Percentiles rank a stretch among this genome's conserved stretches.
phyloP scores from a whole-genome alignment of 2,113 vertebrate species.

The Lipophrys pholis region DNA sequence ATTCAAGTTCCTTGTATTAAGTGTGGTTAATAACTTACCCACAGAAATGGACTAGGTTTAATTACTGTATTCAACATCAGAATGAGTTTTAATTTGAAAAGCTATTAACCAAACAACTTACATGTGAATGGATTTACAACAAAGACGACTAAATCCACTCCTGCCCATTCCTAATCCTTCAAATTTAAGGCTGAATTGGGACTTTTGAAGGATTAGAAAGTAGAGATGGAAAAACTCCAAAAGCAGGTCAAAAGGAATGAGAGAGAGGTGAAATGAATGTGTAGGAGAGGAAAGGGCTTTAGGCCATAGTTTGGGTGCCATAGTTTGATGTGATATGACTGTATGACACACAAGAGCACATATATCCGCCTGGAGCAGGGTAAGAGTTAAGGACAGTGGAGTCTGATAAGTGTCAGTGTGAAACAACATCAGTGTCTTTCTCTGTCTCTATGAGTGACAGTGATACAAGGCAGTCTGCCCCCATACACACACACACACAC shows the following conservation, averaged over 20 bases:
- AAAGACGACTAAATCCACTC: background rate
- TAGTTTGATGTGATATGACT: conserved; percentile 79
- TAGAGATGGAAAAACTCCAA: conserved; percentile 7
- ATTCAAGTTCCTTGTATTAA: no score
- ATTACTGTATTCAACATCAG: no score
- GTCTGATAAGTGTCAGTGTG: conserved; percentile 82
- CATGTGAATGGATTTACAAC: background rate
- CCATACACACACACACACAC: conserved; percentile 18
- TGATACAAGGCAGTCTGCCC: conserved; percentile 73
- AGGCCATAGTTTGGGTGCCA: conserved; percentile 72
- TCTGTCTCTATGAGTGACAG: conserved; percentile 80
- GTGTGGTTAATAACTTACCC: no score
- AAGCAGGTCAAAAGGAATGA: conserved; percentile 19
- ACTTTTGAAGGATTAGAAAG: conserved; percentile 6
- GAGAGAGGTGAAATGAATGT: conserved; percentile 38
- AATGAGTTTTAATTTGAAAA: no score
- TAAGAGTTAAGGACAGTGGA: conserved; percentile 76
- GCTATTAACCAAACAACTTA: background rate
- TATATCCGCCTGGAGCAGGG: conserved; percentile 64
- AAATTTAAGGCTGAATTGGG: conserved; percentile 8
- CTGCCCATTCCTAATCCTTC: conserved; percentile 1
- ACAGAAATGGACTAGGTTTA: no score
- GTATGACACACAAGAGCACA: conserved; percentile 54
- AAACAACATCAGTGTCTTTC: conserved; percentile 78
- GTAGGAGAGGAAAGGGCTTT: conserved; percentile 60